Percentiles rank a stretch among this genome's conserved stretches.
These are phyloP conservation scores for Malaclemys terrapin DNA, from an alignment of 2,113 vertebrate genomes.

Conservation along the genomic window DNA sequence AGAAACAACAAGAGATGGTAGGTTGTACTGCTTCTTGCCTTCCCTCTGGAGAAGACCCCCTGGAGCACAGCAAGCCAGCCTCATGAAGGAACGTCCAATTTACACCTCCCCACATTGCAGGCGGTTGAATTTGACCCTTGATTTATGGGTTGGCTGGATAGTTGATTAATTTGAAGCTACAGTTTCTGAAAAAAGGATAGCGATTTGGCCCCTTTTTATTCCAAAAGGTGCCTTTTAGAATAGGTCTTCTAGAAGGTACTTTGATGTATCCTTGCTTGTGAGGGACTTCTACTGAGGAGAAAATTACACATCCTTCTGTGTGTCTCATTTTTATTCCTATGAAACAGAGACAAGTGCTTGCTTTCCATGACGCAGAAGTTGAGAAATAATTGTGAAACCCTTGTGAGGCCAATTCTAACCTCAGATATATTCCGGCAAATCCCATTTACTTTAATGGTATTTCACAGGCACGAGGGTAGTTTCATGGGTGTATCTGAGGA, in stretches of 20 bases:
- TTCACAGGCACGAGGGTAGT: neutral
- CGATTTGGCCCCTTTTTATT: neutral
- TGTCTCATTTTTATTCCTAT: neutral
- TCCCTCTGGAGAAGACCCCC: neutral
- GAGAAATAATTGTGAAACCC: neutral
- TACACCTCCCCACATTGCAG: neutral
- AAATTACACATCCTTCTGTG: fast-evolving
- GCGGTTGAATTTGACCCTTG: neutral
- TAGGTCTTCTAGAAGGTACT: neutral
- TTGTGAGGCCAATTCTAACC: neutral
- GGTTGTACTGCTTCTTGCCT: neutral
- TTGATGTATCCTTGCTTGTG: fast-evolving
- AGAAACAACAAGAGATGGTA: neutral
- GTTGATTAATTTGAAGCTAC: neutral
- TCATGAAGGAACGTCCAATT: neutral
- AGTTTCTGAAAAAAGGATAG: neutral
- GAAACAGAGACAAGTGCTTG: neutral
- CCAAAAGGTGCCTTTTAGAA: neutral
- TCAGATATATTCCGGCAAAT: neutral
- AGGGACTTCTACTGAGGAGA: neutral
- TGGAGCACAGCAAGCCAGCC: neutral
- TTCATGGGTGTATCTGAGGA: neutral
- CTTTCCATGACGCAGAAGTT: neutral
- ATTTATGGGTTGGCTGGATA: neutral
- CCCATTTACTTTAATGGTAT: neutral